Evolutionary conservation across 2,888 invertebrate species (phyloP).

Genomic region (Scelioninae gen. 1): DNA sequence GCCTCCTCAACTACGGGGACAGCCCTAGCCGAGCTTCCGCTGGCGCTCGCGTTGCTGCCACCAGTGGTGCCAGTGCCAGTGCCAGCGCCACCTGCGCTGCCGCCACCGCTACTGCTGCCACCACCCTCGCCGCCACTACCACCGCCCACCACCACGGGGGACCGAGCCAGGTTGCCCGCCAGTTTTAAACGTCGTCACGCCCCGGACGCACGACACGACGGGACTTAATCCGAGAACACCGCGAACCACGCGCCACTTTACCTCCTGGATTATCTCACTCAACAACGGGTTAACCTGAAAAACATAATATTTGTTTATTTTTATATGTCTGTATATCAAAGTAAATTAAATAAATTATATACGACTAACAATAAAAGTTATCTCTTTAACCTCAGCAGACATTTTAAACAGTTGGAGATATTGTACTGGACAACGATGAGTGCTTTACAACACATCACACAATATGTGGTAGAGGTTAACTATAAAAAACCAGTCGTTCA

Average conservation of each 20-base stretch:
- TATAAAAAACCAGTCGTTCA: no score
- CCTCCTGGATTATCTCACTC: slow-evolving; percentile 69
- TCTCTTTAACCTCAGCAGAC: no score
- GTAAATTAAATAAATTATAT: no score
- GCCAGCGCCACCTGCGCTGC: slow-evolving; percentile 79
- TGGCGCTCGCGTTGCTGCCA: slow-evolving; percentile 66
- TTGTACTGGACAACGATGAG: no score
- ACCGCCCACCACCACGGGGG: slow-evolving; percentile 82
- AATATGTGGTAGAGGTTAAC: no score
- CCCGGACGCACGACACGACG: slow-evolving; percentile 78
- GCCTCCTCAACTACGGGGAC: no score
- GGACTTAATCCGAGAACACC: slow-evolving; percentile 74
- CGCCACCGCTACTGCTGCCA: slow-evolving; percentile 78
- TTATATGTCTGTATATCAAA: no score
- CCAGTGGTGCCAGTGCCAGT: slow-evolving; percentile 74
- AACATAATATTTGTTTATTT: neutral
- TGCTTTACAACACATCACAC: no score
- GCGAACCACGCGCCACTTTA: slow-evolving; percentile 72
- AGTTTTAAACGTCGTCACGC: slow-evolving; percentile 80
- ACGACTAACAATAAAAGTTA: no score
- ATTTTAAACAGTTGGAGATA: no score
- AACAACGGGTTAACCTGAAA: slow-evolving; percentile 46
- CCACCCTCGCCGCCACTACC: slow-evolving; percentile 82
- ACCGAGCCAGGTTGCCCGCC: slow-evolving; percentile 84
- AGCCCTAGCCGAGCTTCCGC: no score